These are phyloP conservation scores for Dufourea novaeangliae DNA, from an alignment of 1,140 invertebrate species.

Conservation along the genomic window DNA sequence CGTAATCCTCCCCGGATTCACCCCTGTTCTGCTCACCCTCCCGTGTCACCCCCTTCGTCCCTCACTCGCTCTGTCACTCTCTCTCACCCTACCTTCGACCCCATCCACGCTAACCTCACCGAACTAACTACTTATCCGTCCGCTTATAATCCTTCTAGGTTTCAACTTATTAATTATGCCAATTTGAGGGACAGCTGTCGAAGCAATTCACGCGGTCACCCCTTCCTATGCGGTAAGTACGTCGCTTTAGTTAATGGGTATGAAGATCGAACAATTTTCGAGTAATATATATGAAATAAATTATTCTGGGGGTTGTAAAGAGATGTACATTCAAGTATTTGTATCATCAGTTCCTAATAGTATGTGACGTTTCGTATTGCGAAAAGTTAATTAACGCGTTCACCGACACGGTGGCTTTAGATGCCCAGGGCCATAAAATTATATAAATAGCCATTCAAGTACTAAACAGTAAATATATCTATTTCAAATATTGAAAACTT, in stretches of 20 bases:
- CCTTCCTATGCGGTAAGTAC: not conserved
- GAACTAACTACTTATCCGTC: slow-evolving; percentile 39
- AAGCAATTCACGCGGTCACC: slow-evolving; percentile 19
- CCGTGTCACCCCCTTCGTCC: not conserved
- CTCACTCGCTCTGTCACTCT: slow-evolving; percentile 6
- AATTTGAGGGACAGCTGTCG: slow-evolving; percentile 47
- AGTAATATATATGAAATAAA: not conserved
- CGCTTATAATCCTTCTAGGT: slow-evolving; percentile 46
- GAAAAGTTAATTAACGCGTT: too few relatives aligned
- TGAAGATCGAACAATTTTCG: not conserved
- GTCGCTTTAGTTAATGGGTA: not conserved
- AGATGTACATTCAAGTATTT: not conserved
- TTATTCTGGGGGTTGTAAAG: not conserved
- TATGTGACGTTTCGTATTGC: too few relatives aligned
- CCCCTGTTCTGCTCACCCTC: slow-evolving; percentile 45
- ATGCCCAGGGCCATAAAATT: too few relatives aligned
- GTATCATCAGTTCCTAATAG: not conserved
- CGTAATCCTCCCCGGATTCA: slow-evolving; percentile 47
- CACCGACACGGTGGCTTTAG: too few relatives aligned
- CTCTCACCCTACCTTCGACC: not conserved
- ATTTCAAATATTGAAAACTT: too few relatives aligned
- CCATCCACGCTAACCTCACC: not conserved
- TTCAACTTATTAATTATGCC: slow-evolving; percentile 55
- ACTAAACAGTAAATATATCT: too few relatives aligned
- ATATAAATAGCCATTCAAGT: too few relatives aligned